A percentile compares a stretch with the other conserved stretches of the same genome.
phyloP scores from a whole-genome alignment of 1,140 invertebrate species.

The Ips nitidus region DNA sequence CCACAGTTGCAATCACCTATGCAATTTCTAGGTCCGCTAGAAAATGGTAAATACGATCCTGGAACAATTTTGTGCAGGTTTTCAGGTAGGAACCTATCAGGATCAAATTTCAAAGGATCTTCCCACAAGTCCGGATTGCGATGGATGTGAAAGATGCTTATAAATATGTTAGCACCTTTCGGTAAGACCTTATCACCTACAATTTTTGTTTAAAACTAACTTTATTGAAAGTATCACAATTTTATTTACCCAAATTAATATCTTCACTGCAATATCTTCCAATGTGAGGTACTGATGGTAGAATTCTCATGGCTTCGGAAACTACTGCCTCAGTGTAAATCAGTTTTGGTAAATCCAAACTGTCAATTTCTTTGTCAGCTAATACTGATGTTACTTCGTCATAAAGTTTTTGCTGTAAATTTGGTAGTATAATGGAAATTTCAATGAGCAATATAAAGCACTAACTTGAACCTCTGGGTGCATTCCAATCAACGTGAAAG shows the following conservation, averaged over 20 bases:
- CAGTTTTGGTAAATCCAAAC: background rate
- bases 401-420: slow-evolving; percentile 6
- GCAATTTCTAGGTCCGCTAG: slow-evolving; percentile 64
- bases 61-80: slow-evolving; percentile 53
- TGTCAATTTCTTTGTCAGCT: background rate
- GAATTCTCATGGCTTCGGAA: slow-evolving; percentile 3
- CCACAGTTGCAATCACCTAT: slow-evolving; percentile 54
- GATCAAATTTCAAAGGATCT: slow-evolving; percentile 67
- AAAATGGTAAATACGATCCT: slow-evolving; percentile 64
- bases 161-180: slow-evolving; percentile 2
- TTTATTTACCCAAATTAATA: slow-evolving; percentile 13
- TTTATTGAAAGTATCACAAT: background rate
- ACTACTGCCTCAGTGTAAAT: slow-evolving; percentile 19
- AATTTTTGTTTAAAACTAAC: background rate
- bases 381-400: slow-evolving; percentile 15
- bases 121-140: slow-evolving; percentile 19
- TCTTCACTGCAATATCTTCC: slow-evolving; percentile 8
- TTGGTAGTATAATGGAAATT: background rate
- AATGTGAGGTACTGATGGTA: background rate
- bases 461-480: slow-evolving; percentile 8
- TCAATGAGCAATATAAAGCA: background rate
- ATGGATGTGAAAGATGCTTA: slow-evolving; percentile 20
- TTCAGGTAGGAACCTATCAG: slow-evolving; percentile 67
- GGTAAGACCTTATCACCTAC: slow-evolving; percentile 10
- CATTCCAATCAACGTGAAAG: slow-evolving; percentile 11